phyloP scores from a whole-genome alignment of 2,888 invertebrate species.

The Ectropis crepuscularia region DNA sequence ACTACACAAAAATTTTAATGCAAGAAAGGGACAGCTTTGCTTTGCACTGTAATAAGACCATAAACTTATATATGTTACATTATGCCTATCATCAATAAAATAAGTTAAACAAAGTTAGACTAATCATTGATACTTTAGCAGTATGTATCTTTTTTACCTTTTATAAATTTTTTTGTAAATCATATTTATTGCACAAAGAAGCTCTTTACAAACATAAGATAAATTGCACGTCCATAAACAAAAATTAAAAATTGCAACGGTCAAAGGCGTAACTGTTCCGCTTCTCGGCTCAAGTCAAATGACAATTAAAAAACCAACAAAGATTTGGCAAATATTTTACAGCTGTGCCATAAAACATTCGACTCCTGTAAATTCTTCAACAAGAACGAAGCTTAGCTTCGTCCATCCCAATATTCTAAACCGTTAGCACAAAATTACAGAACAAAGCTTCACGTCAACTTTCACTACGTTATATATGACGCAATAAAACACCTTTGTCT shows the following conservation, averaged over 20 bases:
- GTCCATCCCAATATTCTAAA: slow-evolving; percentile 63
- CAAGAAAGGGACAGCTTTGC: too few species aligned
- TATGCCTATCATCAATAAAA: too few species aligned
- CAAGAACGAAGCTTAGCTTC: slow-evolving; percentile 62
- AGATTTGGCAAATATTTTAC: slow-evolving; percentile 74
- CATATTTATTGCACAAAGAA: too few species aligned
- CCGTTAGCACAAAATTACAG: slow-evolving; percentile 63
- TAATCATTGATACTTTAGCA: too few species aligned
- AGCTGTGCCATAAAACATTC: slow-evolving; percentile 57
- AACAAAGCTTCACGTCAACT: slow-evolving; percentile 68
- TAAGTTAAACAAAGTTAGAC: too few species aligned
- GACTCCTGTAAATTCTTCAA: slow-evolving; percentile 78
- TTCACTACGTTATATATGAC: slow-evolving; percentile 81
- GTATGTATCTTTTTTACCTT: too few species aligned
- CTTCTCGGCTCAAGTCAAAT: slow-evolving; percentile 47
- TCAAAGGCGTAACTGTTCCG: slow-evolving; percentile 42
- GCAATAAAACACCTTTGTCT: slow-evolving; percentile 74
- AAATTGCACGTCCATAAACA: slow-evolving; percentile 23
- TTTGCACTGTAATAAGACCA: too few species aligned
- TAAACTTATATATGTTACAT: too few species aligned
- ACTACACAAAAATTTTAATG: background rate
- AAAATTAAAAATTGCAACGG: slow-evolving; percentile 33
- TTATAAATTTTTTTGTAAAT: too few species aligned
- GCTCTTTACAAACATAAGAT: background rate
- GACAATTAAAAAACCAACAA: slow-evolving; percentile 50